These are phyloP conservation scores for Anomalospiza imberbis DNA, from an alignment of 2,797 vertebrate species.

Conservation along the genomic window DNA sequence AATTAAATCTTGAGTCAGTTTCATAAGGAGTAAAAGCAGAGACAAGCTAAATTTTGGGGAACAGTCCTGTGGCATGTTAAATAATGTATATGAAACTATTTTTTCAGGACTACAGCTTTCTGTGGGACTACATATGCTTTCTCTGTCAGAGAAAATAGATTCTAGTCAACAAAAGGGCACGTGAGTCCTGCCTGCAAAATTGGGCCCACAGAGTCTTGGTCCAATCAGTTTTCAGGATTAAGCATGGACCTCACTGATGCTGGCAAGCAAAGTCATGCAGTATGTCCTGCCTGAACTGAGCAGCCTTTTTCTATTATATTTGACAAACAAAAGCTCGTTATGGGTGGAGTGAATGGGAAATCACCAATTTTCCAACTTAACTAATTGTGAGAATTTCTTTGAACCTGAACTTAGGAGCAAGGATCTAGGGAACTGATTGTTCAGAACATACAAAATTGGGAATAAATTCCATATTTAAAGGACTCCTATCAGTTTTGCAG, in stretches of 20 bases:
- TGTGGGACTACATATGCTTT: neutral
- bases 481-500: neutral
- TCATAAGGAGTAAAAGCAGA: neutral
- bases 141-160: neutral
- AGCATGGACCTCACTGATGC: neutral
- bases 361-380: neutral
- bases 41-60: neutral
- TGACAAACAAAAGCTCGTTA: conserved; percentile 13
- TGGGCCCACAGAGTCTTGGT: neutral
- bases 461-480: neutral
- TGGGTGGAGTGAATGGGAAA: neutral
- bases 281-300: neutral
- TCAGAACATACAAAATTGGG: neutral
- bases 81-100: neutral
- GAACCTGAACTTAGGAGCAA: neutral
- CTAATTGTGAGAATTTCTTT: conserved; percentile 6
- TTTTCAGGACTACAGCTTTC: neutral
- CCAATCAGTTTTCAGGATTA: neutral
- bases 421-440: neutral
- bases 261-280: neutral
- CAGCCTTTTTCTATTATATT: neutral
- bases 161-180: neutral
- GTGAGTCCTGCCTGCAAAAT: neutral
- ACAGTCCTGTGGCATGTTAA: neutral
- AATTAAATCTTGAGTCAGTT: neutral